Base-by-base conservation (phyloP, 2,888 invertebrate genomes). In the Noctua janthe region DNA sequence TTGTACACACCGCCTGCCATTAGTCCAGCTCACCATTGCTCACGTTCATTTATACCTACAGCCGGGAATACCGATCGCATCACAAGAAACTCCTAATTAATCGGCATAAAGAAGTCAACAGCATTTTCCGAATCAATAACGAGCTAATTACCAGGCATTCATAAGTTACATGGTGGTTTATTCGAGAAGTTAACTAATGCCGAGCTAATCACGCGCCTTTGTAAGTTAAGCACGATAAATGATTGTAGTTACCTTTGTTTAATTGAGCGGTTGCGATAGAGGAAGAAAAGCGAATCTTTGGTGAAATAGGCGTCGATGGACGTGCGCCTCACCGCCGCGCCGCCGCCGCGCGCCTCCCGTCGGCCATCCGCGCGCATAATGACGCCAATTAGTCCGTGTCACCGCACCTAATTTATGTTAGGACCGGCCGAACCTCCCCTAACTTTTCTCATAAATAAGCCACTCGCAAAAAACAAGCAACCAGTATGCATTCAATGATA, bases 401-500 rank as follows among this genome's bases (percentile, higher is more conserved):
- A 91, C 93, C 91, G 92, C 91, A 90, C 92, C 91, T 94, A 94
- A 95, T 94, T 95, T 94, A 94, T 94, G 93, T 92, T 86, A 91
- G 92, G 92, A 91, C 91, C 89, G 89, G 87, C 91, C 91, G 87
- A 93, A 92, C 92, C 92, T 87, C 90, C 93, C 91, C 89, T 92
- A 94, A 95, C 94, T 95, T 94, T 93, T 90, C 94, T 91, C 94
- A 94, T 95, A 94, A 94, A 94, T 94, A 94, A 92, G 91, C 92
- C 89, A 90, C 91, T 89, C 83, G 86, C 93, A 94, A 94, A 94
- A 94, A 94, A 93, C 91, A 91, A 91, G 89, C 90, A 92, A 87
- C 83, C 82, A 79, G 80, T 80, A 88, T 87, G 86, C 86, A 86
- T 89, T 90, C 86, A 71, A 84, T 88, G 89, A 91, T 91, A 91